Conservation (phyloP, 2,888 invertebrate species). For the Frankliniella intonsa region DNA sequence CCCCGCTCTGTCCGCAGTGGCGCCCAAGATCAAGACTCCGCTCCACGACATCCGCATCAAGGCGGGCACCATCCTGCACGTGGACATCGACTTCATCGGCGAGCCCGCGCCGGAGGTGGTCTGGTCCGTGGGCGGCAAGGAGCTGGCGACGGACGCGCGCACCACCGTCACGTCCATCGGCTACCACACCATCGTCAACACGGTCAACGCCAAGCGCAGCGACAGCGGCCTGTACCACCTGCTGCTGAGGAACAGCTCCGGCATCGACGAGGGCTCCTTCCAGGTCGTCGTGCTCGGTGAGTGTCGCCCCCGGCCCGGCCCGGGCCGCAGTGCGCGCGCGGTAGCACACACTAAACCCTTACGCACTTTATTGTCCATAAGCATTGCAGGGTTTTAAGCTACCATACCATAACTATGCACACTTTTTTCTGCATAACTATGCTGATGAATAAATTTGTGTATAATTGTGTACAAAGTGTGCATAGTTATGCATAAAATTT, state of each 20-base stretch:
- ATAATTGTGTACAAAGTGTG: too few species aligned
- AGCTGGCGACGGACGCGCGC: conserved; percentile 70
- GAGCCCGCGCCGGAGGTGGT: conserved; percentile 87
- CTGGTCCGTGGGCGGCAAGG: conserved; percentile 74
- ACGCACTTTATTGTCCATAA: neutral
- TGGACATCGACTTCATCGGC: conserved; percentile 87
- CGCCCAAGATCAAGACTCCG: conserved; percentile 91
- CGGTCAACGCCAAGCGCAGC: conserved; percentile 84
- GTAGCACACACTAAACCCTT: neutral
- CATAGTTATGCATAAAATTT: too few species aligned
- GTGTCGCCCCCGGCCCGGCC: conserved; percentile 31
- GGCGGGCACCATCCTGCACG: conserved; percentile 84
- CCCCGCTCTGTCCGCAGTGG: conserved; percentile 54
- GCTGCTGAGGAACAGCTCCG: conserved; percentile 84
- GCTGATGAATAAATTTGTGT: too few species aligned
- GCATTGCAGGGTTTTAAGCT: too few species aligned
- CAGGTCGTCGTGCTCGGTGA: conserved; percentile 76
- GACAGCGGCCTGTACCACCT: conserved; percentile 90
- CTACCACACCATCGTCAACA: conserved; percentile 86
- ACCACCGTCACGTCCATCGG: conserved; percentile 87
- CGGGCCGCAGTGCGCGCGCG: neutral
- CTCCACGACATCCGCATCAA: conserved; percentile 86
- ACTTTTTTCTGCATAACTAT: too few species aligned
- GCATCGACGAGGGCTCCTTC: conserved; percentile 87
- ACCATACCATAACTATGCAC: too few species aligned